A percentile compares a stretch with the other conserved stretches of the same genome.
Conservation (phyloP, 2,888 invertebrate species). For the Heliothis peltigera region DNA sequence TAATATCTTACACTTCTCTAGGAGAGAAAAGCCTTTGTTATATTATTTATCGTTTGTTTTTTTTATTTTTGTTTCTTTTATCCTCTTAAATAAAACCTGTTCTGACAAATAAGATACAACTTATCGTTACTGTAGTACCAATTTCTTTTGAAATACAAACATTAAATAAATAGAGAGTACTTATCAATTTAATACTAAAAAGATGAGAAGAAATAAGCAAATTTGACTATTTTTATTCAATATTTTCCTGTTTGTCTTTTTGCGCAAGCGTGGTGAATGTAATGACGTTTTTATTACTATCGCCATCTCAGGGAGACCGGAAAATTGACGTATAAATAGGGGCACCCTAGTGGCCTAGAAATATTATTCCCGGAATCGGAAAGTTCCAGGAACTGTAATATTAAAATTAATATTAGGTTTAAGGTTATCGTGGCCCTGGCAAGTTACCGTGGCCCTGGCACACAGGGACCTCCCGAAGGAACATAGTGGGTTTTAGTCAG, state of each 20-base stretch:
- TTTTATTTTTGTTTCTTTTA: neutral
- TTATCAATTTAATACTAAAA: neutral
- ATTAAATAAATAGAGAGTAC: neutral
- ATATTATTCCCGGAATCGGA: no score
- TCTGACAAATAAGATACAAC: neutral
- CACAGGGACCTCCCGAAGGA: no score
- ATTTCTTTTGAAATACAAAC: neutral
- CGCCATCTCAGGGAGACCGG: neutral
- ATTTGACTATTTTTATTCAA: neutral
- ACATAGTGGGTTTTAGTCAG: no score
- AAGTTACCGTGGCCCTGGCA: no score
- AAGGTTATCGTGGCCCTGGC: no score
- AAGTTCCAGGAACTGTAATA: no score
- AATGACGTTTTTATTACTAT: neutral
- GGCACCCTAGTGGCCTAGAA: no score
- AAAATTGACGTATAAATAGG: no score
- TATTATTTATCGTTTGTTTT: neutral
- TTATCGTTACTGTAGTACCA: neutral
- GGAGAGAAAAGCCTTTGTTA: neutral
- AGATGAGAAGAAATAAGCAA: conserved; percentile 1
- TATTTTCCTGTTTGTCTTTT: conserved; percentile 9
- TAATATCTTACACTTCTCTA: neutral
- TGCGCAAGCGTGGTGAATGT: conserved; percentile 2
- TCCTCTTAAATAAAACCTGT: neutral
- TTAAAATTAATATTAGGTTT: no score